Evolutionary conservation across 2,797 vertebrate species (phyloP), one percentile per base, ranked within the genome.

Genomic region (Myotis pilosus): DNA sequence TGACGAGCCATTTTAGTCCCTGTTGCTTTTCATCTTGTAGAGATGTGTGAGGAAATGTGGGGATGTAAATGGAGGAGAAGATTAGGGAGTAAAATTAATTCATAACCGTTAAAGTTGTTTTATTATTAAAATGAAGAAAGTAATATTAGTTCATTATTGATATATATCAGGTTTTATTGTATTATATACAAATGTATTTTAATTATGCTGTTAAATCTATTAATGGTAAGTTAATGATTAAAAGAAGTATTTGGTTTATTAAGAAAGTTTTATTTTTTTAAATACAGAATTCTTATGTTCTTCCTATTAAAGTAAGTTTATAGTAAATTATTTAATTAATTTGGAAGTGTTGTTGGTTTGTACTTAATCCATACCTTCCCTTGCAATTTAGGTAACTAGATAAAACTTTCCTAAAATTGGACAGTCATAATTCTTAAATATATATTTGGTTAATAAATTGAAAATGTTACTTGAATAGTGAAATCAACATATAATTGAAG

Each of bases 221-320:
- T 84, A 55, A 36, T 80, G 25, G 41, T 53, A 36, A 78, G 69
- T 38, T 87, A 87, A 47, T 72, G 30, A 83, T 69, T 81, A 57
- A 53, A 84, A 22, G 13, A 80, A 15, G 2, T 64, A 64, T 79
- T 92, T 92, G 5, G 0, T 51, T 95, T 92, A 78, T 83, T 19
- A 64, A 69, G 51, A 66, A 93, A 55, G 12, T 62, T 80, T 76
- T 69, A 20, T 47, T 51, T 41, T 49, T 89, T 57, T 6, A 71
- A 69, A 36, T 3, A 74, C 10, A n/a, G 2, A 17, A 19, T 20
- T 44, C 44, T n/a, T 76, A n/a, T 0, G 11, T 89, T 28, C 8
- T 94, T 57, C 92, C 57, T 85, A 20, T 75, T 87, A 55, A 41
- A 20, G 33, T 83, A 91, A 89, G n/a, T 64, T 79, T 94, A 62